A percentile compares a stretch with the other conserved stretches of the same genome.
Evolutionary conservation across 2,797 vertebrate genomes (phyloP).

Genomic region (Pantherophis vulpinus): DNA sequence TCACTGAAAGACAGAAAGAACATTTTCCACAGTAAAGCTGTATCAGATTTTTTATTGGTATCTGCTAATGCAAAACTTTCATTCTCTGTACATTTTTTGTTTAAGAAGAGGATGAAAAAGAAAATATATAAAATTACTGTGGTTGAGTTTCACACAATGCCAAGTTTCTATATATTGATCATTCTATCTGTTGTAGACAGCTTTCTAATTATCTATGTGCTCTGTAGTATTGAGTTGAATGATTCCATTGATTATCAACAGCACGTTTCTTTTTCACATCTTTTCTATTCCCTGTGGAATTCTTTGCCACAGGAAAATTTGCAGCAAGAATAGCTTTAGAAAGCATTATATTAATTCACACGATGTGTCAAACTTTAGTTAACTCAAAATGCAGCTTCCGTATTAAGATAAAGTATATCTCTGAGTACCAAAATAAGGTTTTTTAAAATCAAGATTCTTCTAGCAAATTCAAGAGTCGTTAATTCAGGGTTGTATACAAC

Average conservation of each 20-base stretch:
- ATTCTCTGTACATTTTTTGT: conserved; percentile 11
- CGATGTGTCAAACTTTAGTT: background rate
- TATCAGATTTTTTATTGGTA: background rate
- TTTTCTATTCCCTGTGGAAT: background rate
- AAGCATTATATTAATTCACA: background rate
- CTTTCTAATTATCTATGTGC: background rate
- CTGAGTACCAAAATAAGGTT: background rate
- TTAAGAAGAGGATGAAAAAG: conserved; percentile 5
- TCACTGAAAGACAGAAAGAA: background rate
- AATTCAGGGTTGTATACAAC: background rate
- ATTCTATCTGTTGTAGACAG: background rate
- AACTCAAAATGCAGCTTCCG: background rate
- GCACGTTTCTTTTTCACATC: background rate
- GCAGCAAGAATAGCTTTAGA: background rate
- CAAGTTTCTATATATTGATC: background rate
- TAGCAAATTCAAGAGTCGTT: background rate
- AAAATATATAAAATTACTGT: background rate
- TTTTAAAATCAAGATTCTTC: background rate
- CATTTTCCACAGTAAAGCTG: background rate
- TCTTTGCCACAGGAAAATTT: background rate
- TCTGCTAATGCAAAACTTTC: background rate
- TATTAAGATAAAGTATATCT: background rate
- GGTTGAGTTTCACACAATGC: background rate
- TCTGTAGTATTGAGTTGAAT: background rate
- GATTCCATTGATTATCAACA: background rate